These are phyloP conservation scores for Oxytorus armatus DNA, from an alignment of 2,888 invertebrate genomes.

Conservation along the genomic window DNA sequence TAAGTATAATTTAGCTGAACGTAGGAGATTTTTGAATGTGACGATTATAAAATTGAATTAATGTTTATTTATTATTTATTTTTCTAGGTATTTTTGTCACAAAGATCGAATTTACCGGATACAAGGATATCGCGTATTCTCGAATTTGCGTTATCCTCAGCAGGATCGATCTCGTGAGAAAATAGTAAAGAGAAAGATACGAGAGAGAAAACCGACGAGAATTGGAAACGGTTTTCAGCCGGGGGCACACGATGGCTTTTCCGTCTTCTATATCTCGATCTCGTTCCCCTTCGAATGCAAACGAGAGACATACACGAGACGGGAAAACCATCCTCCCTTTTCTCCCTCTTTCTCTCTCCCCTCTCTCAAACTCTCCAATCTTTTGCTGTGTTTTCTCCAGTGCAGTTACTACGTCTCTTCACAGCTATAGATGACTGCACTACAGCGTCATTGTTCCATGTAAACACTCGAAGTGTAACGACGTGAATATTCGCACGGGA, in stretches of 20 bases:
- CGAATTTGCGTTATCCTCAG: not conserved
- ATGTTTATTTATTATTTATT: not conserved
- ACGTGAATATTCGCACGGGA: constrained; percentile 58
- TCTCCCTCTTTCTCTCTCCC: too few species aligned
- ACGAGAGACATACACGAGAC: constrained; percentile 1
- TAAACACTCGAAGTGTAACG: constrained; percentile 51
- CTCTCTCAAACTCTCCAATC: too few species aligned
- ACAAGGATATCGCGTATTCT: not conserved
- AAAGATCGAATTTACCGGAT: not conserved
- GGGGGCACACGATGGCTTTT: constrained; percentile 4
- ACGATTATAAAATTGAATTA: too few species aligned
- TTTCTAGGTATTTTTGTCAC: not conserved
- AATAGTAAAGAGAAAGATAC: not conserved
- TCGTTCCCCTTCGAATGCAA: constrained; percentile 25
- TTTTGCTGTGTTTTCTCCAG: not conserved
- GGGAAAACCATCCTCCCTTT: not conserved
- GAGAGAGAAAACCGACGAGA: constrained; percentile 8
- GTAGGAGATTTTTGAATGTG: too few species aligned
- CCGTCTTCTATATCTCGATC: not conserved
- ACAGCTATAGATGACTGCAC: constrained; percentile 17
- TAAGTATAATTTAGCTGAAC: too few species aligned
- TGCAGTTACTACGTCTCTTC: not conserved
- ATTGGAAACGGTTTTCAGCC: constrained; percentile 20
- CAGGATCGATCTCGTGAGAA: constrained; percentile 8
- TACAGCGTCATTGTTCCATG: constrained; percentile 49